A percentile compares a stretch with the other conserved stretches of the same genome.
Conservation (phyloP, 2,888 invertebrate species). For the Antheraea yamamai region DNA sequence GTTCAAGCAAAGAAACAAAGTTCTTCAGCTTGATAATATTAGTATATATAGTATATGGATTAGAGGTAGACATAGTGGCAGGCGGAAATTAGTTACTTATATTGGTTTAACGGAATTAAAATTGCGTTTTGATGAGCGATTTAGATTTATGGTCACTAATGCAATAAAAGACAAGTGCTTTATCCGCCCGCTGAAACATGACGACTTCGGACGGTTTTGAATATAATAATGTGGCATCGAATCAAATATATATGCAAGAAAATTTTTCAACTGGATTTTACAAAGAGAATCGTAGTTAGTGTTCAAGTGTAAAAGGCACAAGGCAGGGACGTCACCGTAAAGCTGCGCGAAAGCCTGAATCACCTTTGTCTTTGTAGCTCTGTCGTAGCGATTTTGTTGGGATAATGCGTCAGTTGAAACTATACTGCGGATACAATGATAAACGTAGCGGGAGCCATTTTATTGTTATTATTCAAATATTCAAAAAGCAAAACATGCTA, state of each 20-base stretch:
- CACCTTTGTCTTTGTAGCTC: conserved; percentile 42
- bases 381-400: conserved; percentile 37
- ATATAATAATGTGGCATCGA: not conserved
- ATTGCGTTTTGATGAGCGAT: too few relatives aligned
- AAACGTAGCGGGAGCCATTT: not conserved
- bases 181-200: not conserved
- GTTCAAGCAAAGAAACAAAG: too few relatives aligned
- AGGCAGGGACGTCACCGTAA: conserved; percentile 23
- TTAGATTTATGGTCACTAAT: too few relatives aligned
- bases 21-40: too few relatives aligned
- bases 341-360: conserved; percentile 26
- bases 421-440: not conserved
- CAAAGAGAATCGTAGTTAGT: conserved; percentile 24
- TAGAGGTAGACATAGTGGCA: too few relatives aligned
- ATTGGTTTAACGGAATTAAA: too few relatives aligned
- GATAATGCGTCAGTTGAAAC: conserved; percentile 29
- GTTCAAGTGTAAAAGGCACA: not conserved
- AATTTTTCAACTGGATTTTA: not conserved
- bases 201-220: not conserved
- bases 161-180: not conserved
- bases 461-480: not conserved
- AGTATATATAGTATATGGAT: too few relatives aligned
- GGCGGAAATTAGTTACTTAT: too few relatives aligned
- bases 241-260: not conserved
- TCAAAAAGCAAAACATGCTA: not conserved